These are phyloP conservation scores for Heliothis subflexa DNA, from an alignment of 1,140 invertebrate species.

Conservation along the genomic window DNA sequence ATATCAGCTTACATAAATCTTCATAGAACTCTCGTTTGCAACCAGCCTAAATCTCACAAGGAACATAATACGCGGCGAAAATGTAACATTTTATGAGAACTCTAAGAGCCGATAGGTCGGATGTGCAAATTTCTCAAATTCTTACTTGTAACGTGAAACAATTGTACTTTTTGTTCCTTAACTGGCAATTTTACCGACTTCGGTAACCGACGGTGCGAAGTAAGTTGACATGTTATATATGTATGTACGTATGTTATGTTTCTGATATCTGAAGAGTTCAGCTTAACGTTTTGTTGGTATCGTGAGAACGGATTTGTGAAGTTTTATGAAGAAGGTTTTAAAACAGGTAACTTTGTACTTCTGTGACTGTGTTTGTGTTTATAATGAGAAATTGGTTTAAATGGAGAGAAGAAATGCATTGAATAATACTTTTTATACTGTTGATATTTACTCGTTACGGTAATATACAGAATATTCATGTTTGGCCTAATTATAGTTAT, in stretches of 20 bases:
- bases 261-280: background rate
- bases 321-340: background rate
- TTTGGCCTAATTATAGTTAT: too few relatives aligned
- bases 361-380: background rate
- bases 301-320: background rate
- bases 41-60: background rate
- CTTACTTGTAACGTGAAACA: conserved; percentile 18
- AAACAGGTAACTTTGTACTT: background rate
- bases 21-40: background rate
- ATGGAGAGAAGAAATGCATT: background rate
- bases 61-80: background rate
- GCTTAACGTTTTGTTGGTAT: background rate
- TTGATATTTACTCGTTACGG: too few relatives aligned
- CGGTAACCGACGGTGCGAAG: background rate
- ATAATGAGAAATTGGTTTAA: background rate
- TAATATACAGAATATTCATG: too few relatives aligned
- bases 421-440: too few relatives aligned
- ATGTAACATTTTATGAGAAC: conserved; percentile 19
- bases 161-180: conserved; percentile 1
- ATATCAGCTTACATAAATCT: background rate
- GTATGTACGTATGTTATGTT: background rate
- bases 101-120: conserved; percentile 12
- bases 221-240: background rate
- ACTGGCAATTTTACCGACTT: background rate
- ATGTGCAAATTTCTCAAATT: background rate